Percentiles rank a stretch among this genome's conserved stretches.
Conservation (phyloP, 2,797 vertebrate species). For the Natrix natrix region DNA sequence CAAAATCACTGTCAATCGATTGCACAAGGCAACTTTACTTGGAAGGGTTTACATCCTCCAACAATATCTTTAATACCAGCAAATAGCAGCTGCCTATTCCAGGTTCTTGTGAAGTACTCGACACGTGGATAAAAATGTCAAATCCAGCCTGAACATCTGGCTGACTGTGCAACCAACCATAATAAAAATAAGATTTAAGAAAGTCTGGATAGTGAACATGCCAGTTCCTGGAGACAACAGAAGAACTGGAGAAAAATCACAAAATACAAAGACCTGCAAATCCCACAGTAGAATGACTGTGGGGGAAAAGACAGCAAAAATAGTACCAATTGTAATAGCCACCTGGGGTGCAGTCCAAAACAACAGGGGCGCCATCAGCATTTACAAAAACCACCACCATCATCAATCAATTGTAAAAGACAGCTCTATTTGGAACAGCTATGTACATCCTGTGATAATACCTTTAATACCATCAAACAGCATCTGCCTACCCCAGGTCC, state of each 20-base stretch:
- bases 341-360: too few relatives aligned
- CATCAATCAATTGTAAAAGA: background rate
- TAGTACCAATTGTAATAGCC: too few relatives aligned
- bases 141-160: too few relatives aligned
- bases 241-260: too few relatives aligned
- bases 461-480: background rate
- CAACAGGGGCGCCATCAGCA: too few relatives aligned
- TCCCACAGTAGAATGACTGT: background rate
- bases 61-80: background rate
- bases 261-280: background rate
- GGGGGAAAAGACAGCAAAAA: background rate
- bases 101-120: too few relatives aligned
- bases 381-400: background rate
- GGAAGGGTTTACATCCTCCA: background rate
- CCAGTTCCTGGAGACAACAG: background rate
- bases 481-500: background rate
- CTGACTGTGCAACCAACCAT: too few relatives aligned
- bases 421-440: background rate
- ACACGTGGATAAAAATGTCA: too few relatives aligned
- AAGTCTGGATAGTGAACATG: background rate
- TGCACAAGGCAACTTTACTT: too few relatives aligned
- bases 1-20: too few relatives aligned
- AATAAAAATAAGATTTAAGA: too few relatives aligned
- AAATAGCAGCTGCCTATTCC: background rate
- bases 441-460: background rate